phyloP scores from a whole-genome alignment of 2,888 invertebrate genomes.

The Pseudococcus viburni region DNA sequence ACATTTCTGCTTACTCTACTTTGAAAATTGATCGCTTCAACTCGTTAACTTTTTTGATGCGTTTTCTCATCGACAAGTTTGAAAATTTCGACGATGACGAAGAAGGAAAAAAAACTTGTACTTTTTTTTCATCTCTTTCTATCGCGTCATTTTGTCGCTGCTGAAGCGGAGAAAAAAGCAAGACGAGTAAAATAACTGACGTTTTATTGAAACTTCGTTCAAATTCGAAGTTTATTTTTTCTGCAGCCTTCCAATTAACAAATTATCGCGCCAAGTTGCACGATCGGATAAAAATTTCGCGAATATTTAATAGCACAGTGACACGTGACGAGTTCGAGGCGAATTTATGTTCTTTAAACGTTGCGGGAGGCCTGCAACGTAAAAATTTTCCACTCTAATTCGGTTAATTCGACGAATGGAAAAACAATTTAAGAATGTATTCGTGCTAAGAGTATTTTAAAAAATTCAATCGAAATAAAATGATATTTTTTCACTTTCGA shows the following conservation, averaged over 20 bases:
- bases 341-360: not conserved
- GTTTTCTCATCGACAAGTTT: slow-evolving; percentile 25
- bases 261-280: not conserved
- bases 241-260: not conserved
- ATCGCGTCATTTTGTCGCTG: not conserved
- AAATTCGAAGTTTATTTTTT: not conserved
- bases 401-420: not conserved
- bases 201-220: slow-evolving; percentile 2
- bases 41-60: slow-evolving; percentile 42
- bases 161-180: not conserved
- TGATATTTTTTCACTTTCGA: slow-evolving; percentile 42
- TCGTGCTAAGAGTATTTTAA: slow-evolving; percentile 31
- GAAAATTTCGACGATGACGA: not conserved
- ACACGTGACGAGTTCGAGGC: not conserved
- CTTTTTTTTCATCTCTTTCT: not conserved
- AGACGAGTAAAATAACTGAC: slow-evolving; percentile 2
- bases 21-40: slow-evolving; percentile 35
- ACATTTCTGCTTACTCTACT: slow-evolving; percentile 36
- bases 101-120: not conserved
- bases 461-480: slow-evolving; percentile 17
- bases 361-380: not conserved
- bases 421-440: slow-evolving; percentile 45
- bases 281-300: not conserved
- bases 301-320: not conserved
- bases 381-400: not conserved